phyloP scores from a whole-genome alignment of 2,888 invertebrate genomes.

The Serrognathus titanus region DNA sequence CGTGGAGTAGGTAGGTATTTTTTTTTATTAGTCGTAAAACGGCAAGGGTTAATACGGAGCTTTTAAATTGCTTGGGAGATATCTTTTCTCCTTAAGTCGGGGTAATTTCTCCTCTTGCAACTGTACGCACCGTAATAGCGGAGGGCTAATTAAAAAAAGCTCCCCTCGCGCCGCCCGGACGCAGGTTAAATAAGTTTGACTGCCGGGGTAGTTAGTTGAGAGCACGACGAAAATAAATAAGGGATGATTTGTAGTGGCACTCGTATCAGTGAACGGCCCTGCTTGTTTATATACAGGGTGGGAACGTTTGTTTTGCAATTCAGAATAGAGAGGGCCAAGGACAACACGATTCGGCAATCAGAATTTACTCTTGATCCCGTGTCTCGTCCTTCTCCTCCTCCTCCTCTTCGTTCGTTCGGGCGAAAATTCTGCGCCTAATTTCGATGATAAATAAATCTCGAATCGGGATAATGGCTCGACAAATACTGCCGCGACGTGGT shows the following conservation, averaged over 20 bases:
- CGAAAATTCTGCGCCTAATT: too few relatives aligned
- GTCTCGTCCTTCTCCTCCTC: too few relatives aligned
- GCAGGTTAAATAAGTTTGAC: conserved; percentile 22
- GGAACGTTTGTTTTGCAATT: conserved; percentile 26
- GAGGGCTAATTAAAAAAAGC: conserved; percentile 30
- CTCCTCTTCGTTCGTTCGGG: too few relatives aligned
- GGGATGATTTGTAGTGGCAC: conserved; percentile 30
- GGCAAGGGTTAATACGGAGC: conserved; percentile 22
- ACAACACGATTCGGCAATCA: neutral
- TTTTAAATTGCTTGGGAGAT: conserved; percentile 16
- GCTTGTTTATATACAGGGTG: conserved; percentile 24
- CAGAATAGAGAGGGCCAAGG: conserved; percentile 9
- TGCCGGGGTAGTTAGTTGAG: conserved; percentile 15
- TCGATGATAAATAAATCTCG: too few relatives aligned
- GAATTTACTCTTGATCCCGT: neutral
- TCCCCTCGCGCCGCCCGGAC: conserved; percentile 18
- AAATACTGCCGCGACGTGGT: too few relatives aligned
- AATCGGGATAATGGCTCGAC: too few relatives aligned
- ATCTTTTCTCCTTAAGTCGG: neutral
- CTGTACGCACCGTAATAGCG: conserved; percentile 22
- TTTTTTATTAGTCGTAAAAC: conserved; percentile 25
- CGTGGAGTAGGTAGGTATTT: conserved; percentile 3
- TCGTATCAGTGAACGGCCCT: conserved; percentile 20
- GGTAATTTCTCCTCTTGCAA: conserved; percentile 20
- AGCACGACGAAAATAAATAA: conserved; percentile 27